phyloP scores from a whole-genome alignment of 2,113 vertebrate species.

The Pelusios castaneus region DNA sequence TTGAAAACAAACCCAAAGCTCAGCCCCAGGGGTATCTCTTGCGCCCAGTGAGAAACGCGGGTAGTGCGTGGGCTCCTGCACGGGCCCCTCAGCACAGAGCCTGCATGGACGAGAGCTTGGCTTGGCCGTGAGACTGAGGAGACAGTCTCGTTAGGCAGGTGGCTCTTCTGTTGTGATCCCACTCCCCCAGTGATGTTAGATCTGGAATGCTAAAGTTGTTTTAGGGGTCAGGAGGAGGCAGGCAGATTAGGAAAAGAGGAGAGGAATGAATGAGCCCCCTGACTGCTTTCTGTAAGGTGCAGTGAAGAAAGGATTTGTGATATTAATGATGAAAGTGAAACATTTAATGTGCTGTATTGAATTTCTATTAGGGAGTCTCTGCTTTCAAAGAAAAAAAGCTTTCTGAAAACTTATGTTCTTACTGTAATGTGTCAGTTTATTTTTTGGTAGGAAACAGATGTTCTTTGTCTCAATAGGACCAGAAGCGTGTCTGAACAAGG shows the following conservation, averaged over 20 bases:
- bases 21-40: too few relatives aligned
- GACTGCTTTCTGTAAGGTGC: too few relatives aligned
- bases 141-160: accelerated
- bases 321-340: background rate
- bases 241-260: accelerated
- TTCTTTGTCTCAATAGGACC: background rate
- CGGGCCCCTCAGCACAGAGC: too few relatives aligned
- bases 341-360: background rate
- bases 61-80: too few relatives aligned
- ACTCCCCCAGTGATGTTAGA: background rate
- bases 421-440: background rate
- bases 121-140: accelerated
- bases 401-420: background rate
- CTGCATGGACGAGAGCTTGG: too few relatives aligned
- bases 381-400: background rate
- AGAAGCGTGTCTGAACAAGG: background rate
- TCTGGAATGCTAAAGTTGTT: background rate
- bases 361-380: background rate
- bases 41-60: too few relatives aligned
- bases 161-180: accelerated
- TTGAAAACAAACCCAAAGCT: too few relatives aligned
- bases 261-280: background rate
- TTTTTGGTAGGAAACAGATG: background rate
- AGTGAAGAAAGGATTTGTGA: background rate
- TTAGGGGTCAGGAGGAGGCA: background rate